These are phyloP conservation scores for Dendroctonus valens DNA, from an alignment of 1,140 invertebrate genomes.

Conservation along the genomic window DNA sequence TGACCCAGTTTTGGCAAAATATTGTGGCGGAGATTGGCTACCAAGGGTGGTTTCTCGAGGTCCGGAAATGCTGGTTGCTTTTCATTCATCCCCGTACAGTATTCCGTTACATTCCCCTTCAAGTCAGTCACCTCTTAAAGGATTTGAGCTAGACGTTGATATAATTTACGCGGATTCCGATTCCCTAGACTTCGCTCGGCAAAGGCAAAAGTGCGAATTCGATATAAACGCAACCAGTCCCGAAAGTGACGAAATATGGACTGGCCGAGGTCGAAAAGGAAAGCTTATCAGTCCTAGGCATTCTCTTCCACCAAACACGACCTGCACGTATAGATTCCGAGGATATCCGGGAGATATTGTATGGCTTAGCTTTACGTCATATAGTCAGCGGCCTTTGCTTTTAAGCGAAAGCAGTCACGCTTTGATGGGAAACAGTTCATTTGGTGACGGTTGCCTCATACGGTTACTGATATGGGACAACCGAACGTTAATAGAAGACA, in stretches of 20 bases:
- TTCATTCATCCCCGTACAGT: slow-evolving; percentile 74
- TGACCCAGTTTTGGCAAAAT: slow-evolving; percentile 78
- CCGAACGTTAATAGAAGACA: slow-evolving; percentile 53
- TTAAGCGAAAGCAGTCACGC: slow-evolving; percentile 49
- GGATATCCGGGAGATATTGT: slow-evolving; percentile 75
- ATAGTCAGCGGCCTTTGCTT: slow-evolving; percentile 69
- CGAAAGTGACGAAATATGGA: slow-evolving; percentile 55
- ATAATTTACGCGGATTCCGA: slow-evolving; percentile 85
- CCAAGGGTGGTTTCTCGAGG: slow-evolving; percentile 70
- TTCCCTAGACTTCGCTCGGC: slow-evolving; percentile 66
- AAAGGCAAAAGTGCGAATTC: slow-evolving; percentile 64
- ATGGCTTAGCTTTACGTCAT: slow-evolving; percentile 85
- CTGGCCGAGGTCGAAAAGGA: slow-evolving; percentile 58
- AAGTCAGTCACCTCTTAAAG: slow-evolving; percentile 62
- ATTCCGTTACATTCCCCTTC: slow-evolving; percentile 64
- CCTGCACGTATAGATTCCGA: slow-evolving; percentile 81
- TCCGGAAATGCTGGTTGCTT: slow-evolving; percentile 81
- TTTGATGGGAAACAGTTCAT: slow-evolving; percentile 41
- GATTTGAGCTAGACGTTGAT: slow-evolving; percentile 80
- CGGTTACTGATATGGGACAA: slow-evolving; percentile 64
- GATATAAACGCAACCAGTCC: slow-evolving; percentile 66
- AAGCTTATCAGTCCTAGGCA: slow-evolving; percentile 74
- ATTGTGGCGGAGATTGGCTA: slow-evolving; percentile 82
- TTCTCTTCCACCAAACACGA: slow-evolving; percentile 79
- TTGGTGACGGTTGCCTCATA: slow-evolving; percentile 57